phyloP scores from a whole-genome alignment of 2,888 invertebrate species.

The Linnaemya vulpina region DNA sequence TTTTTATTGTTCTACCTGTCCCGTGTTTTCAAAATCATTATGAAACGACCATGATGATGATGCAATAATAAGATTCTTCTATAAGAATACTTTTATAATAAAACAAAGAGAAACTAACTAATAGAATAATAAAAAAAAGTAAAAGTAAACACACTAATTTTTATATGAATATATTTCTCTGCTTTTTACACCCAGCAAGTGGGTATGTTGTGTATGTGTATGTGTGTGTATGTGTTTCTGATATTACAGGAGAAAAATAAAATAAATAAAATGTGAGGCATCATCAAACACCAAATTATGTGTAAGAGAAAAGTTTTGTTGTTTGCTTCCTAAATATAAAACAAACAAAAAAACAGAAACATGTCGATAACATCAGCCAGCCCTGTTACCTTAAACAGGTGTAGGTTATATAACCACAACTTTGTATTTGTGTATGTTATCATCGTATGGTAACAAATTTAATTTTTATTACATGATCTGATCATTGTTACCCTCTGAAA shows the following conservation, averaged over 20 bases:
- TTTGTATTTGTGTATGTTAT: not conserved
- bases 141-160: slow-evolving; percentile 28
- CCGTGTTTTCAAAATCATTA: slow-evolving; percentile 18
- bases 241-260: not conserved
- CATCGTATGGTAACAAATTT: slow-evolving; percentile 26
- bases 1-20: slow-evolving; percentile 32
- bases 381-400: slow-evolving; percentile 48
- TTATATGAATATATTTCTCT: not conserved
- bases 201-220: not conserved
- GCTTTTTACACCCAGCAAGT: not conserved
- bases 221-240: no score
- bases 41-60: slow-evolving; percentile 42
- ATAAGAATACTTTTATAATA: slow-evolving; percentile 26
- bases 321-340: not conserved
- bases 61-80: slow-evolving; percentile 24
- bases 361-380: slow-evolving; percentile 26
- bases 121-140: slow-evolving; percentile 34
- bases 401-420: slow-evolving; percentile 28
- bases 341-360: slow-evolving; percentile 3
- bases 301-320: not conserved
- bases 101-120: slow-evolving; percentile 6
- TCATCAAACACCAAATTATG: not conserved
- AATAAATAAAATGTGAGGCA: slow-evolving; percentile 1
- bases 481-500: not conserved
- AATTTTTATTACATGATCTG: slow-evolving; percentile 5